Base-by-base conservation (phyloP, 2,888 invertebrate genomes). In the Monochamus alternatus region DNA sequence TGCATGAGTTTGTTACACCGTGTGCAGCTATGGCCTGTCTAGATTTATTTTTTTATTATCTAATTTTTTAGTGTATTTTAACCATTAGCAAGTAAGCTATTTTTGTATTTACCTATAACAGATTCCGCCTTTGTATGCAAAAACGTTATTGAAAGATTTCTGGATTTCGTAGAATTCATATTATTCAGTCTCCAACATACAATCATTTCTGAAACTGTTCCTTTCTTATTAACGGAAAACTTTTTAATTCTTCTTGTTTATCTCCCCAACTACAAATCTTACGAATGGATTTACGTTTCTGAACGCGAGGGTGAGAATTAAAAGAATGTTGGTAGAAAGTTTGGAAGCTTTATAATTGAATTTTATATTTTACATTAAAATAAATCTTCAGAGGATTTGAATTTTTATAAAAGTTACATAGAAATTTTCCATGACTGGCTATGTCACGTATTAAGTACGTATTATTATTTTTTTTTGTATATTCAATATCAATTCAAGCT, bases 341-440 rank as follows among this genome's bases (percentile, higher is more conserved):
- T 69, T 59, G 31, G n/a, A 31, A 14, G 60, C 60, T n/a, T 69
- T 60, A 47, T 60, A 60, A 69, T 60, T 69, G 68, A 69, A 69
- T 68, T 68, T 59, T 68, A 43, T 63, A 43, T 63, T 63, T 63
- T 8, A n/a, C 8, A 8, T 22, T 30, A 12, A 22, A 44, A 5
- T 31, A 44, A 63, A 31, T 22, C 44, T 63, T 22, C n/a, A 0
- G 55, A 3, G 14, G 55, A 55, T 55, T 55, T 9, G 14, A 55
- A 38, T 38, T 38, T 4, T 38, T 38, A 7, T 4, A 51, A 51
- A 51, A 51, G 51, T 51, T 51, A 51, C 51, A 3, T 51, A n/a
- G 51, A 51, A 22, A 22, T 22, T 0, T 22, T 22, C 22, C 22
- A 22, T 22, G 22, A 22, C 22, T 22, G 0, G 22, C 22, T 22